A percentile compares a stretch with the other conserved stretches of the same genome.
Evolutionary conservation across 1,140 invertebrate species (phyloP).

Genomic region (Drosophila prosaltans): DNA sequence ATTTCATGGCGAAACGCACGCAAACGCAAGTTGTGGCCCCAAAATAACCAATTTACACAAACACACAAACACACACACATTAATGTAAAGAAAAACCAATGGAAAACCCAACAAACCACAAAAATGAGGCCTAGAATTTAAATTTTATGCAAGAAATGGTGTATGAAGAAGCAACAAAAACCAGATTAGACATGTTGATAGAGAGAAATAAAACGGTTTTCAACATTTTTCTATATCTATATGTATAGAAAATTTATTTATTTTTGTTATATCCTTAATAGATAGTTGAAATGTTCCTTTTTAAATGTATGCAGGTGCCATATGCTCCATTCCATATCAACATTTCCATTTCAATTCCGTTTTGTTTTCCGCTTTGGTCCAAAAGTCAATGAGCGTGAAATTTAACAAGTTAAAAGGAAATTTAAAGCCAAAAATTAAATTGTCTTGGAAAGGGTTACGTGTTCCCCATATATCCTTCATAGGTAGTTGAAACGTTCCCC

Average conservation of each 20-base stretch:
- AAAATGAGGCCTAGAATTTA: constrained; percentile 62
- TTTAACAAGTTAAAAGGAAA: constrained; percentile 71
- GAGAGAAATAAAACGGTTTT: neutral
- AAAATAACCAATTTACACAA: constrained; percentile 42
- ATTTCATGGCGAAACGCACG: constrained; percentile 57
- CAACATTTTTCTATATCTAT: too few species aligned
- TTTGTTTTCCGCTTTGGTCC: constrained; percentile 27
- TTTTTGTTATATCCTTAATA: too few species aligned
- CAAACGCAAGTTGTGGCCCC: constrained; percentile 36
- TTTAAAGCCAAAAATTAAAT: constrained; percentile 44
- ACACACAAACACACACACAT: constrained; percentile 11
- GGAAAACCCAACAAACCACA: constrained; percentile 41
- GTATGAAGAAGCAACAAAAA: neutral
- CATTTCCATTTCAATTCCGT: constrained; percentile 27
- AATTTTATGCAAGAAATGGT: constrained; percentile 32
- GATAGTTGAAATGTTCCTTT: neutral
- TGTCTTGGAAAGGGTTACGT: neutral
- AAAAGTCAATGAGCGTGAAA: constrained; percentile 69
- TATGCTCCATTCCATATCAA: neutral
- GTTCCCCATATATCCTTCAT: too few species aligned
- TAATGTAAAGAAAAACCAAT: constrained; percentile 30
- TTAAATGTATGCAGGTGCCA: neutral
- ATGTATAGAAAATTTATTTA: too few species aligned
- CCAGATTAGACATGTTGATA: neutral
- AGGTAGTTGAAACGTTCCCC: neutral